Base-by-base conservation (phyloP, 2,113 vertebrate species). In the Axis porcinus region DNA sequence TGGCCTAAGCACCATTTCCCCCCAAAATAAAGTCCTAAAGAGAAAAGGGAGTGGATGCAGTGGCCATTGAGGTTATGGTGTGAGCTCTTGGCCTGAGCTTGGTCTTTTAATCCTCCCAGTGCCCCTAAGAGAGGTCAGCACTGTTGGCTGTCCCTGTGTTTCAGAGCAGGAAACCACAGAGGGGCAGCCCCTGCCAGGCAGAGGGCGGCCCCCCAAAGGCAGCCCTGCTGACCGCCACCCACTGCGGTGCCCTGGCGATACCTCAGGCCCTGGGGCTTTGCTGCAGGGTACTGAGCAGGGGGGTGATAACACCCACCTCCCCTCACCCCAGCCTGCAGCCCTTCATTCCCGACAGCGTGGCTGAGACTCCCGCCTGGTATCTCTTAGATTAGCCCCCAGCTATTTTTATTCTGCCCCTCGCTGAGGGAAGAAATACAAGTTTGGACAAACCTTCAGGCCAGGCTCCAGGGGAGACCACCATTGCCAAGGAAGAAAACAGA, bases 351-450 rank as follows among this genome's bases (percentile, higher is more conserved):
- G 60, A 47, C 97, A 95, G 85, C 95, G 17, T 36, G 16, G 96
- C 91, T 45, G 96, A 74, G 89, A 58, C 95, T 82, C 94, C 97
- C 3, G 78, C 40, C 86, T 88, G 0, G 83, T 96, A 98, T 98
- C 98, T 97, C 96, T 60, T 97, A 98, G 98, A 98, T 98, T 97
- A 98, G 97, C 91, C 74, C 43, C 45, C 27, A 23, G 97, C 98
- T 98, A 98, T 98, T 98, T 99, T 98, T 98, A 89, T 47, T 91
- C 92, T 74, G 96, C 82, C 95, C 95, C 92, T 98, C 81, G 55
- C 79, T 83, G 50, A 57, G 94, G 89, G 79, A 98, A 97, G 98
- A 96, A 98, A 93, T 9, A n/a, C 15, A 33, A 33, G 93, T 15
- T 19, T 6, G 96, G 89, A 60, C 78, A 21, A 97, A 96, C n/a